These are phyloP conservation scores for Tyria jacobaeae DNA, from an alignment of 2,888 invertebrate genomes.

Conservation along the genomic window DNA sequence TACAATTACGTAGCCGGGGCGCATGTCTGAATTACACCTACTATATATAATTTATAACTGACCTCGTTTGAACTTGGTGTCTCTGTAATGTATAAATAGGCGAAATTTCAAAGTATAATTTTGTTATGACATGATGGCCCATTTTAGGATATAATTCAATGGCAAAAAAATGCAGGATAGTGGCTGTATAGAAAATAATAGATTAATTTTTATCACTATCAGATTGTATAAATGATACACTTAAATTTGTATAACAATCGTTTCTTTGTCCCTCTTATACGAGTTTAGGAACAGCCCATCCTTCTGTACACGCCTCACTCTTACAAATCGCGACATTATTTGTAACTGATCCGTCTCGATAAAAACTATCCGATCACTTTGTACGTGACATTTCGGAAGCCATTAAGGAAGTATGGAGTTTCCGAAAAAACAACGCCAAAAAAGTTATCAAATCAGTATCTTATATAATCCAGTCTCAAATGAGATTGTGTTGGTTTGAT, in stretches of 20 bases:
- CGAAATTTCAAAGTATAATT: too few relatives aligned
- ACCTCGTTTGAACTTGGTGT: neutral
- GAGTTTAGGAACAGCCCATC: neutral
- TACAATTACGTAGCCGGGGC: neutral
- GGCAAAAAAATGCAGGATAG: too few relatives aligned
- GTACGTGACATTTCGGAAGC: conserved; percentile 10
- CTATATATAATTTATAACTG: neutral
- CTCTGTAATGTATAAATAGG: neutral
- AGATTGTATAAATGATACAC: too few relatives aligned
- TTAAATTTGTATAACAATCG: too few relatives aligned
- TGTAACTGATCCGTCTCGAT: conserved; percentile 3
- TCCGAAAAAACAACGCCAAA: neutral
- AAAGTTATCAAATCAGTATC: neutral
- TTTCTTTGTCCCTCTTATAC: neutral
- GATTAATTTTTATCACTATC: too few relatives aligned
- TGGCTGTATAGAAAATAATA: too few relatives aligned
- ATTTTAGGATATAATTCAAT: too few relatives aligned
- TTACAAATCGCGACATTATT: neutral
- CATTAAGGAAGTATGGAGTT: neutral
- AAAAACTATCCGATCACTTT: conserved; percentile 7
- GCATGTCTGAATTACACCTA: neutral
- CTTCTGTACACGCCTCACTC: neutral
- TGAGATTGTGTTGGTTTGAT: neutral
- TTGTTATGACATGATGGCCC: too few relatives aligned
- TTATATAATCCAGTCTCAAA: neutral